Evolutionary conservation across 2,797 vertebrate genomes (phyloP), one percentile per base, ranked within the genome.

Genomic region (Rhyacichthys aspro): DNA sequence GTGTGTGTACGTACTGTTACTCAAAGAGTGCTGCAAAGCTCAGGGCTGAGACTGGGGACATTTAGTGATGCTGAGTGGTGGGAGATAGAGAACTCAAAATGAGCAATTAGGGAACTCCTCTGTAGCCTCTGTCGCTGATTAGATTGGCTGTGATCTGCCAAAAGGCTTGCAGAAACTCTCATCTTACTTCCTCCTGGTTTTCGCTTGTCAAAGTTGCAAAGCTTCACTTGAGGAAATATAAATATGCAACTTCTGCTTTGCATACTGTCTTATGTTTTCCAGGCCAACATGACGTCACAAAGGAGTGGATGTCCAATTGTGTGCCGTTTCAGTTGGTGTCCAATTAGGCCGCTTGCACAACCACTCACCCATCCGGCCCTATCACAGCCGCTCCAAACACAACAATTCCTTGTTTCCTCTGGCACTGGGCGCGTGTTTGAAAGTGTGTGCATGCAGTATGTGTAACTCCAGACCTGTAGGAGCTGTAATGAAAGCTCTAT

Each of bases 61-160:
- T 70, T 83, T 76, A 73, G 52, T 33, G 59, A 67, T 79, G 80
- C 82, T 83, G 82, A 88, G 79, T 80, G 79, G 63, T 59, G 76
- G 76, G 72, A 80, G 84, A 86, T 85, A 87, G 67, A 81, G 74
- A 87, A 86, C 85, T 9, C 15, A 17, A 89, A 90, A 90, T 82
- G 62, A 82, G 76, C 70, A 86, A 87, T 90, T 86, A 90, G 70
- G 63, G 64, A 76, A 58, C 61, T 86, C 63, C 58, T 79, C 71
- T 70, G 54, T 59, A 78, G 63, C 73, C 78, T 81, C 63, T 49
- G 84, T 75, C 74, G 67, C 74, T 88, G 91, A 90, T 91, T 91
- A 92, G 90, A 90, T 90, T 87, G 76, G 10, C 86, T 89, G 83
- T 89, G 89, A 89, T 55, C 79, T 88, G 81, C 61, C 86, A 90